Evolutionary conservation across 2,888 invertebrate species (phyloP), one percentile per base, ranked within the genome.

Genomic region (Cephus spinipes): DNA sequence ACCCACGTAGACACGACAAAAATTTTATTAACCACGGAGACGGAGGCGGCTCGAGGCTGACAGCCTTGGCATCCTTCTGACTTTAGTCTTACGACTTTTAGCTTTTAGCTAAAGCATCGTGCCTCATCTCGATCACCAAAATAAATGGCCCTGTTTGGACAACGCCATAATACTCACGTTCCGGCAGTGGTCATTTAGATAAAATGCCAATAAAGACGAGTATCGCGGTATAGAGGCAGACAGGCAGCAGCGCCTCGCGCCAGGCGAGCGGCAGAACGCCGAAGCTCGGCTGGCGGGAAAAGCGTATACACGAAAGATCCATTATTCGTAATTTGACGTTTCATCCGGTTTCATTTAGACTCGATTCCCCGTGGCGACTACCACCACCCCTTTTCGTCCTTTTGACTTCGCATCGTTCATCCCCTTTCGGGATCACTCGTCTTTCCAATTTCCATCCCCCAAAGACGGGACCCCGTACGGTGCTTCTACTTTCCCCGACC

Each of bases 181-280:
- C 31, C 71, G 9, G 31, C 71, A 15, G 11, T 6, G 32, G 71
- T 31, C 71, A 71, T 71, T 71, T 71, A 71, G 71, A 71, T 71
- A 71, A 71, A 71, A 32, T 32, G 31, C 71, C 31, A 71, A 71
- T 71, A 71, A 71, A 71, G 31, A 69, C 31, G 32, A 69, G 71
- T 69, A 30, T 31, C 71, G 12, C 71, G 71, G 4, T 71, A 11
- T 71, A 9, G 31, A 32, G 71, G 32, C 32, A 71, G 1, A 30
- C 31, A 71, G 31, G 15, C 31, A 71, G 32, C 71, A 71, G 55
- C 55, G 55, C 55, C 71, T 30, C 31, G 12, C 12, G 12, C 31
- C 1, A 23, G 12, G 31, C 31, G 23, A 32, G 32, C 71, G 31
- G 71, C 71, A 30, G 71, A 31, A 71, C 71, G 71, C 15, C 1